Conservation (phyloP, 1,140 invertebrate genomes). For the Drosophila serrata region DNA sequence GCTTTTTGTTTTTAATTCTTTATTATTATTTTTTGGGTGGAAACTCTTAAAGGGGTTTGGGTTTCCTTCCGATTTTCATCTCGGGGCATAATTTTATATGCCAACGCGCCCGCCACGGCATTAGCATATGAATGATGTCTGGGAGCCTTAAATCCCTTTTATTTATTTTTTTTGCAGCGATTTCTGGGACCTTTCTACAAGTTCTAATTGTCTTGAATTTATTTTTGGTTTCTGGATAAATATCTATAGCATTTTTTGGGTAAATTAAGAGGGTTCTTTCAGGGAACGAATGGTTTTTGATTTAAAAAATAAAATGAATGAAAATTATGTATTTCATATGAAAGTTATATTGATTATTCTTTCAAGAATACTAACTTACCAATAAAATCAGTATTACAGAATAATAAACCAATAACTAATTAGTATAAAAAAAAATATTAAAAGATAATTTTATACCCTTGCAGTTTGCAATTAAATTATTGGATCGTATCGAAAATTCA, state of each 20-base stretch:
- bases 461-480: too few relatives aligned
- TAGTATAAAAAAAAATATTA: too few relatives aligned
- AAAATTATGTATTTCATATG: too few relatives aligned
- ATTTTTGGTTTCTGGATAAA: not conserved
- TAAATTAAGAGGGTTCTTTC: not conserved
- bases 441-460: too few relatives aligned
- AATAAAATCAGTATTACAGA: not conserved
- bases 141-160: not conserved
- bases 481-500: too few relatives aligned
- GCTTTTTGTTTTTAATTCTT: constrained; percentile 21
- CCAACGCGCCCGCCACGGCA: constrained; percentile 32
- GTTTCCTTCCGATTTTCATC: constrained; percentile 8
- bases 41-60: not conserved
- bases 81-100: constrained; percentile 62
- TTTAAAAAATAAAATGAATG: too few relatives aligned
- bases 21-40: constrained; percentile 18
- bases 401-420: not conserved
- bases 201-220: constrained; percentile 32
- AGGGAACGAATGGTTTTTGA: too few relatives aligned
- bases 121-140: constrained; percentile 65
- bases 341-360: too few relatives aligned
- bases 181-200: not conserved
- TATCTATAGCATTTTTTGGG: not conserved
- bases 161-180: not conserved
- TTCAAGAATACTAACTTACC: too few relatives aligned